These are phyloP conservation scores for Anas platyrhynchos DNA, from an alignment of 2,113 vertebrate species.

Conservation along the genomic window DNA sequence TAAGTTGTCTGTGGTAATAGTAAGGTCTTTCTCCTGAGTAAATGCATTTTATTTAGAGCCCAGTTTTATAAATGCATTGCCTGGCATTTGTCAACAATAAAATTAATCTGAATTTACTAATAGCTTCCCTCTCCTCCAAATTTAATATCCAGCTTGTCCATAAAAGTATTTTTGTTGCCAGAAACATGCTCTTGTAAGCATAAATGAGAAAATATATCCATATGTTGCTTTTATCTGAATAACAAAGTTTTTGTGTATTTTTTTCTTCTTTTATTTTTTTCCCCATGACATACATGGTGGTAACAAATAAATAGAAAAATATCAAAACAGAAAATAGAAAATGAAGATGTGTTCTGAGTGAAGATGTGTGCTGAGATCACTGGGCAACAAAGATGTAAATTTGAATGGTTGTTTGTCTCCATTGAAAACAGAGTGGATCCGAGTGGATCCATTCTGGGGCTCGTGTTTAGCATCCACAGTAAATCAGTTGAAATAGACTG, in stretches of 20 bases:
- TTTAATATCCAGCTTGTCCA: background rate
- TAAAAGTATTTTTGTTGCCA: background rate
- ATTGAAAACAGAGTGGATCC: background rate
- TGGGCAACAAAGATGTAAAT: background rate
- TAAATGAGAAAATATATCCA: background rate
- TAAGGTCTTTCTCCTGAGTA: background rate
- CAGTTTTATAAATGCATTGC: background rate
- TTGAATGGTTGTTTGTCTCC: background rate
- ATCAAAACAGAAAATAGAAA: background rate
- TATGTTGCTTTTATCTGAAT: background rate
- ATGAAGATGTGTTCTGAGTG: background rate
- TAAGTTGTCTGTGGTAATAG: background rate
- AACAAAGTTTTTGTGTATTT: background rate
- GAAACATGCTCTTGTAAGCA: background rate
- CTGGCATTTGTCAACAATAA: background rate
- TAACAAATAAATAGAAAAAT: background rate
- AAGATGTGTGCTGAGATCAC: background rate
- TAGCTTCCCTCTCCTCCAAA: background rate
- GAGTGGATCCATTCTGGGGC: background rate
- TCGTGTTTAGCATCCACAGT: background rate
- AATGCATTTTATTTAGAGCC: background rate
- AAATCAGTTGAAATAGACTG: background rate
- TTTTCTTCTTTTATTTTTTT: background rate
- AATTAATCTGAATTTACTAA: constrained; percentile 1
- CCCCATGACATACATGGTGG: background rate